Evolutionary conservation across 2,888 invertebrate species (phyloP).

Genomic region (Agapetus fuscipes): DNA sequence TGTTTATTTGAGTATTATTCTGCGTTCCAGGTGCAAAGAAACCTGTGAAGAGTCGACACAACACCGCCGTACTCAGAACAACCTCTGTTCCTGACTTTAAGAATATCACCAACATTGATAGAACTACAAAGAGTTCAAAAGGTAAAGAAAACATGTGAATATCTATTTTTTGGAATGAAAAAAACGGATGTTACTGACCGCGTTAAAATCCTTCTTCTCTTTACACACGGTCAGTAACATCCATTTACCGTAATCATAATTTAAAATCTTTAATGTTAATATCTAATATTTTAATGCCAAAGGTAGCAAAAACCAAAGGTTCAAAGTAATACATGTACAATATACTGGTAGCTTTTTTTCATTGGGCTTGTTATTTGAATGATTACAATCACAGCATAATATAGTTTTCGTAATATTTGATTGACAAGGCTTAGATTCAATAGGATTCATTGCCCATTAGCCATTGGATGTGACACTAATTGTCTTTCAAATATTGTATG

Average conservation of each 20-base stretch:
- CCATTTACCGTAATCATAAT: background rate
- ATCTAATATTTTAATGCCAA: background rate
- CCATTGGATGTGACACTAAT: no score
- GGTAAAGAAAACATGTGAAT: constrained; percentile 6
- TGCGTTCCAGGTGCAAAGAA: constrained; percentile 19
- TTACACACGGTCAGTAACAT: no score
- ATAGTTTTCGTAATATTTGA: no score
- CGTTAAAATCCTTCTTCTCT: no score
- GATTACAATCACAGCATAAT: no score
- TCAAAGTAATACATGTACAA: background rate
- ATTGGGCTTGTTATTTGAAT: no score
- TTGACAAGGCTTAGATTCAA: no score
- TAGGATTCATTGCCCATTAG: no score
- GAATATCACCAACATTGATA: constrained; percentile 15
- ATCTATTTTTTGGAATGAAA: background rate
- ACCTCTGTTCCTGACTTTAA: constrained; percentile 16
- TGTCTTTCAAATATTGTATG: no score
- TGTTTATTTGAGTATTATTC: no score
- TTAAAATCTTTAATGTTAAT: background rate
- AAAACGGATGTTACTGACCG: no score
- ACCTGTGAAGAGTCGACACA: constrained; percentile 19
- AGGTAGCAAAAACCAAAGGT: background rate
- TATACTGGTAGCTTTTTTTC: background rate
- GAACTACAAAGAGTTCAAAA: constrained; percentile 14
- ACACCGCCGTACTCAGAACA: constrained; percentile 14